phyloP scores from a whole-genome alignment of 2,888 invertebrate genomes.

The Aspidiotus rigidus region DNA sequence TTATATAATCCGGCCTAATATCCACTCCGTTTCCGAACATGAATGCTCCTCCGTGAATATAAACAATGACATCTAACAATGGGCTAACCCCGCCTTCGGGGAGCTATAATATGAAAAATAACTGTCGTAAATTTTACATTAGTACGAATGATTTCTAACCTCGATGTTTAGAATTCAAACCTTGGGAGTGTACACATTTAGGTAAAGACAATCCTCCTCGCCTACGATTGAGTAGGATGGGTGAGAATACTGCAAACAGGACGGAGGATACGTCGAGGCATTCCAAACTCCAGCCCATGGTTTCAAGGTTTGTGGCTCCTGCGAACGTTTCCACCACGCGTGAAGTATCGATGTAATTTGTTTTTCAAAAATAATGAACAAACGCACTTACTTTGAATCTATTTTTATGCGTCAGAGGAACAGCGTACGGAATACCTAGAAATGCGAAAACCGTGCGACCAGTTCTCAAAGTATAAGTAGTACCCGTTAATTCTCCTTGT shows the following conservation, averaged over 20 bases:
- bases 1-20: conserved; percentile 16
- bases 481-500: conserved; percentile 35
- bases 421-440: conserved; percentile 38
- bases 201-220: conserved; percentile 57
- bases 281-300: conserved; percentile 59
- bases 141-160: no score
- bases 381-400: conserved; percentile 37
- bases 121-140: no score
- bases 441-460: conserved; percentile 35
- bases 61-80: conserved; percentile 19
- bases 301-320: conserved; percentile 51
- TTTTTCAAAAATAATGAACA: background rate
- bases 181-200: conserved; percentile 55
- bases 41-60: conserved; percentile 21
- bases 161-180: conserved; percentile 41
- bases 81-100: conserved; percentile 11
- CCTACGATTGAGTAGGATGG: conserved; percentile 46
- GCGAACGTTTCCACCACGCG: conserved; percentile 21
- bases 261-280: conserved; percentile 52
- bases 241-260: conserved; percentile 56
- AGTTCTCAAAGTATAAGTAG: conserved; percentile 14
- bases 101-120: background rate
- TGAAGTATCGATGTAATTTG: background rate
- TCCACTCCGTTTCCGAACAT: background rate
- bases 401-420: conserved; percentile 38